Evolutionary conservation across 2,888 invertebrate genomes (phyloP).

Genomic region (Lutraria lutraria): DNA sequence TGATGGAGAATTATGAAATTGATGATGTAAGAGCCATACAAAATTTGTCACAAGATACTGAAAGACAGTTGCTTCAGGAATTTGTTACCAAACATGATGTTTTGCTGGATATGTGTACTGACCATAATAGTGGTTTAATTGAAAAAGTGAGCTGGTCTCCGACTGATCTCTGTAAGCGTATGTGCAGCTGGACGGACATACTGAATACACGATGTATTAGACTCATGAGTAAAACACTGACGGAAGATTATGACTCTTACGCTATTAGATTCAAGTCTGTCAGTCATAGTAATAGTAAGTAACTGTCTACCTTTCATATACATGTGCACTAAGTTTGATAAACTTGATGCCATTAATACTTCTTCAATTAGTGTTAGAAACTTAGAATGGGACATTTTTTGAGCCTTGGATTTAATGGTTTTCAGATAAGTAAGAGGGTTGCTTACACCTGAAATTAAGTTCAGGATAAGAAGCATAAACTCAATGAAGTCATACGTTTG

Average conservation of each 20-base stretch:
- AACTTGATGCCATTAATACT: too few relatives aligned
- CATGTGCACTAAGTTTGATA: neutral
- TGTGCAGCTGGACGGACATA: neutral
- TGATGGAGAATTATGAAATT: neutral
- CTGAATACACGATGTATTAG: neutral
- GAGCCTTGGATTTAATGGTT: neutral
- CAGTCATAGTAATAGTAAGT: neutral
- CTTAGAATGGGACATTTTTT: neutral
- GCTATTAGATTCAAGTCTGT: neutral
- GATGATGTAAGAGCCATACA: slow-evolving; percentile 6
- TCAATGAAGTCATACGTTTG: too few relatives aligned
- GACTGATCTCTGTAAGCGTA: neutral
- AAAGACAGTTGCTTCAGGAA: neutral
- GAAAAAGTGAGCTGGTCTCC: neutral
- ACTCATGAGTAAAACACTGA: neutral
- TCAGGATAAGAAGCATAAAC: neutral
- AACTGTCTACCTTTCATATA: neutral
- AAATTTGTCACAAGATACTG: neutral
- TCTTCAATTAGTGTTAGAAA: too few relatives aligned
- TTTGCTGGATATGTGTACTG: neutral
- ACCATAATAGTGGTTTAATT: neutral
- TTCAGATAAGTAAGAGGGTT: neutral
- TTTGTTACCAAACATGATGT: slow-evolving; percentile 12
- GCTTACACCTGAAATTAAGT: neutral
- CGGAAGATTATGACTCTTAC: neutral